Evolutionary conservation across 2,113 vertebrate genomes (phyloP).

Genomic region (Tragelaphus strepsiceros): DNA sequence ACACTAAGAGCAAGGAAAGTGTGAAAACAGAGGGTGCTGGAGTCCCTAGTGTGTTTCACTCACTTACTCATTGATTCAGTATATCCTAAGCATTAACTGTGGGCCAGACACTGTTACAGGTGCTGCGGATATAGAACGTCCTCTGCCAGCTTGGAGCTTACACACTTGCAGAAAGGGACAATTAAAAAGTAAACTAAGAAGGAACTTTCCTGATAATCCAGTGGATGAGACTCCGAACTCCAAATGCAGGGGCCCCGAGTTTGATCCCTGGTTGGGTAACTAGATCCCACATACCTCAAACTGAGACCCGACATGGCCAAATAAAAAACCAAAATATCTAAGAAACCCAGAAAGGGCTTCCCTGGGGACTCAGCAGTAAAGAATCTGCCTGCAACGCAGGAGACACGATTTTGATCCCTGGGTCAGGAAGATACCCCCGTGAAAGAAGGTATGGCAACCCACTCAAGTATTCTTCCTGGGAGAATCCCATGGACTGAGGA

Average conservation of each 20-base stretch:
- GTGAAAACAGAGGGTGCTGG: not conserved
- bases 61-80: not conserved
- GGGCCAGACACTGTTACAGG: not conserved
- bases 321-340: not conserved
- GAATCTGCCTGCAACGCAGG: not conserved
- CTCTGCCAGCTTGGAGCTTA: not conserved
- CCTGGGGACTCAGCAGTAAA: not conserved
- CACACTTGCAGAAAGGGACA: not conserved
- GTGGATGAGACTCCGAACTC: not conserved
- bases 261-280: not conserved
- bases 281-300: not conserved
- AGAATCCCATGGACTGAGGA: not conserved
- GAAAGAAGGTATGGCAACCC: not conserved
- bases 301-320: not conserved
- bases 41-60: not conserved
- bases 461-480: not conserved
- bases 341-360: not conserved
- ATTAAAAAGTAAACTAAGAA: not conserved
- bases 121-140: not conserved
- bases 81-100: not conserved
- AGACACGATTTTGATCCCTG: not conserved
- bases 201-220: not conserved
- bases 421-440: not conserved
- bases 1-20: not conserved
- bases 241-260: not conserved